Evolutionary conservation across 2,797 vertebrate genomes (phyloP).

Genomic region (Dallia pectoralis): DNA sequence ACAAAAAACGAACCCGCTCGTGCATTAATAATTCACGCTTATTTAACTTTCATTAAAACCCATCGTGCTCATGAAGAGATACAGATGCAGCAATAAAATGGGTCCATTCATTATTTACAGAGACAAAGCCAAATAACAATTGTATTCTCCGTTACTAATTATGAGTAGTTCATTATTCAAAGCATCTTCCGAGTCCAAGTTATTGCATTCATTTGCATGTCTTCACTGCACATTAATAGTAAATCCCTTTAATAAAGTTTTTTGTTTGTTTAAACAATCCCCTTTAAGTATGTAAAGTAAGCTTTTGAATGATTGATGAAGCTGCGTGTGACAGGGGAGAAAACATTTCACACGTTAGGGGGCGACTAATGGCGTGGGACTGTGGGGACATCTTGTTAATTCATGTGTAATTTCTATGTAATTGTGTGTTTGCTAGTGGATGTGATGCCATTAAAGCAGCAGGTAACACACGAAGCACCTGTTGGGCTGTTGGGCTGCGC

Average conservation of each 20-base stretch:
- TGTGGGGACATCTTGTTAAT: neutral
- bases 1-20: neutral
- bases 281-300: neutral
- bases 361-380: neutral
- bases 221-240: neutral
- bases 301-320: neutral
- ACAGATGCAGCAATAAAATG: constrained; percentile 16
- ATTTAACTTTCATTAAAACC: constrained; percentile 14
- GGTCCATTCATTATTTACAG: constrained; percentile 34
- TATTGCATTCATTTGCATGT: neutral
- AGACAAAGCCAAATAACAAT: constrained; percentile 21
- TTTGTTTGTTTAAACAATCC: neutral
- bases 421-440: neutral
- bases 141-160: constrained; percentile 21
- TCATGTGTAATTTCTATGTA: neutral
- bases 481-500: neutral
- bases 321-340: neutral
- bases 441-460: neutral
- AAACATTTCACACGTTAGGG: neutral
- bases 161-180: constrained; percentile 31
- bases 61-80: constrained; percentile 23
- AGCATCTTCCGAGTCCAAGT: constrained; percentile 10
- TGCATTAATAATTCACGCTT: constrained; percentile 27
- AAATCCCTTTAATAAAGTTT: neutral
- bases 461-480: neutral